Conservation (phyloP, 2,797 vertebrate genomes). For the Pitangus sulphuratus region DNA sequence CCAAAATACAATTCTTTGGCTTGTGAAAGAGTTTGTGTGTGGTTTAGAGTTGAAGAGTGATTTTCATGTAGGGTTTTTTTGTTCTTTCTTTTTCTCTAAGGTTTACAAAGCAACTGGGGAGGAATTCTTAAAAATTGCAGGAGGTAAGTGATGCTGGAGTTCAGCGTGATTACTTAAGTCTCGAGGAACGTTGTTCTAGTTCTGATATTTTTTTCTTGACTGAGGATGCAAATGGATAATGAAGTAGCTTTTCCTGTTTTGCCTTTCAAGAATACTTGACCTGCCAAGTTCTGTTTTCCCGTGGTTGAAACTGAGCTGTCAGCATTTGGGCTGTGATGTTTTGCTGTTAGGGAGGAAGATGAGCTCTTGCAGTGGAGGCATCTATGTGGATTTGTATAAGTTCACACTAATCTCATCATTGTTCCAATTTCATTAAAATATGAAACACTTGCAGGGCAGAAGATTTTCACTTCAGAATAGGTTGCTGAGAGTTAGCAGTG, state of each 20-base stretch:
- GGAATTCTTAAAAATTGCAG: slow-evolving; percentile 97
- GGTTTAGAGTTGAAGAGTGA: background rate
- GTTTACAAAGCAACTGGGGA: slow-evolving; percentile 98
- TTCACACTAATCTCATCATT: background rate
- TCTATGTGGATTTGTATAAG: fast-evolving
- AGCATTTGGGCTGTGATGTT: background rate
- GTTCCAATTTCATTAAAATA: background rate
- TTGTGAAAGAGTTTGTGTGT: fast-evolving
- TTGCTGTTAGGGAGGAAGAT: background rate
- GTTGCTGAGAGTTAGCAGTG: background rate
- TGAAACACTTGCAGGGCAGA: background rate
- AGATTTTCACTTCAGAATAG: background rate
- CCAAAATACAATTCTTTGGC: background rate
- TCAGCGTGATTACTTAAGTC: background rate
- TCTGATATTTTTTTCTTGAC: background rate
- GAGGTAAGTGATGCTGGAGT: slow-evolving; percentile 83
- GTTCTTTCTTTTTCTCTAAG: slow-evolving; percentile 64
- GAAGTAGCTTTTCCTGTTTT: slow-evolving; percentile 26
- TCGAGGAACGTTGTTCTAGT: background rate
- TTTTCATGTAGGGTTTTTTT: background rate
- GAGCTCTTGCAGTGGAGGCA: background rate
- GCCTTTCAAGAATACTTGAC: slow-evolving; percentile 1
- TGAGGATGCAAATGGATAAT: background rate
- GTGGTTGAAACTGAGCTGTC: background rate
- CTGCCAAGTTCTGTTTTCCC: background rate